Percentiles rank a stretch among this genome's conserved stretches.
Evolutionary conservation across 2,888 invertebrate species (phyloP).

Genomic region (Pediacus dermestoides): DNA sequence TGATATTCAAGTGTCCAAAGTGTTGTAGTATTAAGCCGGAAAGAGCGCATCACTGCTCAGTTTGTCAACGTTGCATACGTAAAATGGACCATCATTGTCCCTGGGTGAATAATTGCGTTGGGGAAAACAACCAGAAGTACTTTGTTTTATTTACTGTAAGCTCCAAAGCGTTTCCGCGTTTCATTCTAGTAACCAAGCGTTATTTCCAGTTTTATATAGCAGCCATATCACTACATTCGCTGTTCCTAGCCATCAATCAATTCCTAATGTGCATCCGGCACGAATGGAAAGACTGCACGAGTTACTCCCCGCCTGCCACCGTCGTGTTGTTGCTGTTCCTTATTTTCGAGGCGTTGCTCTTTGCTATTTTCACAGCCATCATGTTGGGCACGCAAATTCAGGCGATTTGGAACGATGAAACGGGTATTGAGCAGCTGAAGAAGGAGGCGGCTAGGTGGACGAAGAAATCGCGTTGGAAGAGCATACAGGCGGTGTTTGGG

Average conservation of each 20-base stretch:
- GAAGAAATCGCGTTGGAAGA: slow-evolving; percentile 89
- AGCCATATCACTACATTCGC: slow-evolving; percentile 89
- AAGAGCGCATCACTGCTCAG: slow-evolving; percentile 93
- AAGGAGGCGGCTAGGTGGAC: slow-evolving; percentile 93
- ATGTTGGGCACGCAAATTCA: slow-evolving; percentile 90
- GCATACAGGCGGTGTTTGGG: slow-evolving; percentile 95
- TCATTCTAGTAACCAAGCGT: neutral
- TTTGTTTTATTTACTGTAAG: slow-evolving; percentile 96
- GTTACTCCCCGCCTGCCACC: slow-evolving; percentile 92
- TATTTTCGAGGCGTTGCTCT: slow-evolving; percentile 90
- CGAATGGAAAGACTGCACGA: slow-evolving; percentile 93
- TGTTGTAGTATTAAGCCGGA: slow-evolving; percentile 96
- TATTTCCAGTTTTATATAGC: slow-evolving; percentile 92
- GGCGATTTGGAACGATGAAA: slow-evolving; percentile 98
- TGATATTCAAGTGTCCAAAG: slow-evolving; percentile 93
- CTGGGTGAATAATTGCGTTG: slow-evolving; percentile 99
- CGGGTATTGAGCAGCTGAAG: slow-evolving; percentile 95
- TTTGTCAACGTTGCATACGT: slow-evolving; percentile 81
- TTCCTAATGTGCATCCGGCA: slow-evolving; percentile 89
- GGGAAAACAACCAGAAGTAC: slow-evolving; percentile 98
- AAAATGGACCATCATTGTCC: slow-evolving; percentile 91
- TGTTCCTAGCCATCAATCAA: slow-evolving; percentile 88
- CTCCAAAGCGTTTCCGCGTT: slow-evolving; percentile 27
- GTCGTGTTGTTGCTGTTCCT: slow-evolving; percentile 88
- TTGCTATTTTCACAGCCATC: slow-evolving; percentile 95